These are phyloP conservation scores for Cheirogaleus medius DNA, from an alignment of 2,113 vertebrate genomes.

Conservation along the genomic window DNA sequence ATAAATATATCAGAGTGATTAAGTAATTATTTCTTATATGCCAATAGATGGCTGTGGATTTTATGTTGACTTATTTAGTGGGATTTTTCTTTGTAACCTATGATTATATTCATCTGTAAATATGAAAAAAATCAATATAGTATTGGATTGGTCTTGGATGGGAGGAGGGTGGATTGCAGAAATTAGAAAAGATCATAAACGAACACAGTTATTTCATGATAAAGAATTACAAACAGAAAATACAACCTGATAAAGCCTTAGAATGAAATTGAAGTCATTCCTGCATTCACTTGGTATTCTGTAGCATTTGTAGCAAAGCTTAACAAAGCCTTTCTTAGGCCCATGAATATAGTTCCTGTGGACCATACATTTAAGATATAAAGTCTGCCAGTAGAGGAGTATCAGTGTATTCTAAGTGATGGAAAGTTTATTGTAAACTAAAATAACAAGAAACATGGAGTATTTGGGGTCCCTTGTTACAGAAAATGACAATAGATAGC, in stretches of 20 bases:
- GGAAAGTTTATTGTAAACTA: constrained; percentile 41
- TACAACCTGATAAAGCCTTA: constrained; percentile 71
- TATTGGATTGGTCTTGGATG: constrained; percentile 64
- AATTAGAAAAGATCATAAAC: constrained; percentile 52
- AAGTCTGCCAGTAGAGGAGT: constrained; percentile 62
- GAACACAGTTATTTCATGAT: constrained; percentile 63
- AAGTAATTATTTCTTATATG: constrained; percentile 4
- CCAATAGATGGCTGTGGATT: background rate
- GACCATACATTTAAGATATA: constrained; percentile 73
- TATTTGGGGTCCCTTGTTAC: background rate
- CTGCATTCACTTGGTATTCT: constrained; percentile 74
- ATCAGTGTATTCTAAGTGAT: constrained; percentile 69
- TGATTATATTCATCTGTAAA: constrained; percentile 79
- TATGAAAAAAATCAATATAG: constrained; percentile 77
- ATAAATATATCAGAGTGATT: background rate
- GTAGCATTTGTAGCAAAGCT: constrained; percentile 65
- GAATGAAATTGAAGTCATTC: constrained; percentile 77
- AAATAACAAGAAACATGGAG: background rate
- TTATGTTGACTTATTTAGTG: constrained; percentile 14
- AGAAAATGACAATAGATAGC: background rate
- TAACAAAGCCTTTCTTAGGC: background rate
- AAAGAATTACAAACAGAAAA: constrained; percentile 80
- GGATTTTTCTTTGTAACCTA: constrained; percentile 57
- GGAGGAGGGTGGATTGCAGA: background rate
- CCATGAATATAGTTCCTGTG: constrained; percentile 36